phyloP scores from a whole-genome alignment of 2,888 invertebrate genomes.

The Thera britannica region DNA sequence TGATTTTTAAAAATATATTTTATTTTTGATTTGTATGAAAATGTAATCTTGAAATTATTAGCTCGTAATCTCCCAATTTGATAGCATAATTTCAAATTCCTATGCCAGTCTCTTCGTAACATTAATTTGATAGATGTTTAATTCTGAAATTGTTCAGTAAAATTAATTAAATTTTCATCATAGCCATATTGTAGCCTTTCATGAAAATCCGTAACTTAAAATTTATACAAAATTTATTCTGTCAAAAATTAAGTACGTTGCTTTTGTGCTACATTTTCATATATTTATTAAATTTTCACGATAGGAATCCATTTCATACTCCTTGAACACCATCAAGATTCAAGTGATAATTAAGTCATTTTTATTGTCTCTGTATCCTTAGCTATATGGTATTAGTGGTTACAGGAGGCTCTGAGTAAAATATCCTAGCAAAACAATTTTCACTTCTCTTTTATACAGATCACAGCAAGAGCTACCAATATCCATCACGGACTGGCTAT shows the following conservation, averaged over 20 bases:
- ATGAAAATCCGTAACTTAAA: background rate
- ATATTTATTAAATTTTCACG: too few species aligned
- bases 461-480: slow-evolving; percentile 17
- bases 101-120: slow-evolving; percentile 18
- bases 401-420: too few species aligned
- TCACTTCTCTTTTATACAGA: background rate
- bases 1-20: too few species aligned
- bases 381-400: too few species aligned
- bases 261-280: too few species aligned
- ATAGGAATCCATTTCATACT: too few species aligned
- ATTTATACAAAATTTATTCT: too few species aligned
- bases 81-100: slow-evolving; percentile 7
- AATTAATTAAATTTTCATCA: slow-evolving; percentile 20
- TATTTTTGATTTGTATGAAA: too few species aligned
- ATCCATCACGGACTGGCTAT: slow-evolving; percentile 6
- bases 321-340: too few species aligned
- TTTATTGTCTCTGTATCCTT: too few species aligned
- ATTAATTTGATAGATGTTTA: slow-evolving; percentile 29
- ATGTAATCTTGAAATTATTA: slow-evolving; percentile 4
- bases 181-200: background rate
- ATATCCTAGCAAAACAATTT: background rate
- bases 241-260: too few species aligned
- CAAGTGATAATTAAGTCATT: too few species aligned
- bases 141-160: slow-evolving; percentile 18
- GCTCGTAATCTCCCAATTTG: slow-evolving; percentile 7